A percentile compares a stretch with the other conserved stretches of the same genome.
Evolutionary conservation across 2,797 vertebrate genomes (phyloP).

Genomic region (Bufotes viridis): DNA sequence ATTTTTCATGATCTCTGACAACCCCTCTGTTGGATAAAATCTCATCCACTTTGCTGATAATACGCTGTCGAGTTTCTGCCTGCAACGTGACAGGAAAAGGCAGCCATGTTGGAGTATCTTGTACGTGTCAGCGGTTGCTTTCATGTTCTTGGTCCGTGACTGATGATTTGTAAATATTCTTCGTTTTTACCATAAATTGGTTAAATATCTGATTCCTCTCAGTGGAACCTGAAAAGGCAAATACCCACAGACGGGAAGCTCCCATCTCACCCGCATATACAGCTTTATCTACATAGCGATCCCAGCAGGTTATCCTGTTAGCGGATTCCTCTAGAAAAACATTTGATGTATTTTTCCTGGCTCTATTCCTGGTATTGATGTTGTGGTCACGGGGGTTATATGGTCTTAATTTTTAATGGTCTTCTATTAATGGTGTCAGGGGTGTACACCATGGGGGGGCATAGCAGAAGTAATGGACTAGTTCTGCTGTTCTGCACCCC

Average conservation of each 20-base stretch:
- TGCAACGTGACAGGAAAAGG: too few species aligned
- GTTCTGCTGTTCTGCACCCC: neutral
- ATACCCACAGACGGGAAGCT: neutral
- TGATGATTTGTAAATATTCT: conserved; percentile 14
- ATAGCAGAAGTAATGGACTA: neutral
- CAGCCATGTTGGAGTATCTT: neutral
- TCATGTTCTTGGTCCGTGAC: conserved; percentile 23
- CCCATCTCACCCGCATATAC: neutral
- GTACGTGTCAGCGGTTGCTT: neutral
- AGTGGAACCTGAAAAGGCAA: neutral
- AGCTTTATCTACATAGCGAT: neutral
- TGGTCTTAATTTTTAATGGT: neutral
- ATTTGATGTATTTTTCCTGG: neutral
- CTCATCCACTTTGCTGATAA: too few species aligned
- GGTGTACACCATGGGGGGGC: neutral
- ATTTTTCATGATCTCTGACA: too few species aligned
- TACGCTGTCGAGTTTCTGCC: too few species aligned
- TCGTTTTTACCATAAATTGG: neutral
- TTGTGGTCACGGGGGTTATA: neutral
- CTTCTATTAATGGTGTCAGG: neutral
- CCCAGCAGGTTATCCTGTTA: neutral
- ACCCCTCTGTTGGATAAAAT: too few species aligned
- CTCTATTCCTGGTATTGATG: neutral
- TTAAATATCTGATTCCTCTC: neutral
- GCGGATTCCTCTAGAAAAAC: neutral